Evolutionary conservation across 2,113 vertebrate genomes (phyloP).

Genomic region (Neotragus pygmaeus): DNA sequence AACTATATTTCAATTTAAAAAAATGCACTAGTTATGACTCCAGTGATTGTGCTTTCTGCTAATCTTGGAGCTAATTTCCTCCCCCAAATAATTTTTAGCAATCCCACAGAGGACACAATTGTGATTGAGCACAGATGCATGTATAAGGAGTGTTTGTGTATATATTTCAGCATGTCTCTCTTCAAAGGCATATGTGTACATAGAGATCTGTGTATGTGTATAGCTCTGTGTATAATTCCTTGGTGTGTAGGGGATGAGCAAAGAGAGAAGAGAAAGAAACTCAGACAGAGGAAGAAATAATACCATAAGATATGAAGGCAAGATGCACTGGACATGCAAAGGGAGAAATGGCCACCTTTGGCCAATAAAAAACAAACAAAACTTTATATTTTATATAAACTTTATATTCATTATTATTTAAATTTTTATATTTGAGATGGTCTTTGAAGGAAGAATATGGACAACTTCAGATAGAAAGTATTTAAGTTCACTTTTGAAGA

Average conservation of each 20-base stretch:
- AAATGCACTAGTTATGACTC: neutral
- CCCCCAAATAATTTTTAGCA: neutral
- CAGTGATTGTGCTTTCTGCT: neutral
- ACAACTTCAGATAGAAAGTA: neutral
- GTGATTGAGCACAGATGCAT: neutral
- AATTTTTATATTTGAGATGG: neutral
- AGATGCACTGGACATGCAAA: neutral
- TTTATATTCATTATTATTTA: neutral
- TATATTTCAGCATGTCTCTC: neutral
- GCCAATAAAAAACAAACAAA: rapidly evolving
- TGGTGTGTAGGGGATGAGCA: neutral
- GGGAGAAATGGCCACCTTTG: neutral
- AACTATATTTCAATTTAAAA: neutral
- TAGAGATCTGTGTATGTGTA: too few relatives aligned
- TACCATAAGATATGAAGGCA: neutral
- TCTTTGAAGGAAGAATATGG: neutral
- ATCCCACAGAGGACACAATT: neutral
- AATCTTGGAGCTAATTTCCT: neutral
- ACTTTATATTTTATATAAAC: neutral
- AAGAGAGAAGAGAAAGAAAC: neutral
- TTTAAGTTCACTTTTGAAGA: neutral
- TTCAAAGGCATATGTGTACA: neutral
- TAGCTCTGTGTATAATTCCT: neutral
- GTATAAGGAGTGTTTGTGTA: neutral
- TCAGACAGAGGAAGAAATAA: neutral